A percentile compares a stretch with the other conserved stretches of the same genome.
These are phyloP conservation scores for Protophormia terraenovae DNA, from an alignment of 2,888 invertebrate genomes.

Conservation along the genomic window DNA sequence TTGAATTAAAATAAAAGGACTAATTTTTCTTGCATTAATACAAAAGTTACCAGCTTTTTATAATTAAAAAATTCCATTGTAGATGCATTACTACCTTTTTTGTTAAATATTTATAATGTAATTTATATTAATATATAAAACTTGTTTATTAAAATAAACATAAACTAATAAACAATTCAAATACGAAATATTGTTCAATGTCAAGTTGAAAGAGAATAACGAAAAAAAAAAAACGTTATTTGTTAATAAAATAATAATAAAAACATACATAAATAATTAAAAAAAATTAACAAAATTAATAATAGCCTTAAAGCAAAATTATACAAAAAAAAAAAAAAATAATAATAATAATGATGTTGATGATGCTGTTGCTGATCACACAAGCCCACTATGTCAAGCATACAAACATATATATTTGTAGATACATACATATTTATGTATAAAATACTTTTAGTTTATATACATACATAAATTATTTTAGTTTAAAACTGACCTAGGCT, in stretches of 20 bases:
- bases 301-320: background rate
- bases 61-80: background rate
- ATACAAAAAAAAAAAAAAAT: too few relatives aligned
- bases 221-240: conserved; percentile 36
- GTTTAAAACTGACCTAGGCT: conserved; percentile 35
- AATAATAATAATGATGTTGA: background rate
- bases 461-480: background rate
- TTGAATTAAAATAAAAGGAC: background rate
- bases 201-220: conserved; percentile 45
- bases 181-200: conserved; percentile 54
- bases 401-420: background rate
- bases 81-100: background rate
- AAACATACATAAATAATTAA: background rate
- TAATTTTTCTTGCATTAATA: background rate
- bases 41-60: background rate
- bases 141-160: conserved; percentile 44
- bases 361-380: conserved; percentile 9
- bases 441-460: background rate
- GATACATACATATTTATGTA: background rate
- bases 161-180: background rate
- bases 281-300: conserved; percentile 19
- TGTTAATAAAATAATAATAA: conserved; percentile 4
- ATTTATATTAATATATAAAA: conserved; percentile 1
- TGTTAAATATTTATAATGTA: background rate
- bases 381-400: background rate